phyloP scores from a whole-genome alignment of 2,113 vertebrate genomes.

The Pan troglodytes region DNA sequence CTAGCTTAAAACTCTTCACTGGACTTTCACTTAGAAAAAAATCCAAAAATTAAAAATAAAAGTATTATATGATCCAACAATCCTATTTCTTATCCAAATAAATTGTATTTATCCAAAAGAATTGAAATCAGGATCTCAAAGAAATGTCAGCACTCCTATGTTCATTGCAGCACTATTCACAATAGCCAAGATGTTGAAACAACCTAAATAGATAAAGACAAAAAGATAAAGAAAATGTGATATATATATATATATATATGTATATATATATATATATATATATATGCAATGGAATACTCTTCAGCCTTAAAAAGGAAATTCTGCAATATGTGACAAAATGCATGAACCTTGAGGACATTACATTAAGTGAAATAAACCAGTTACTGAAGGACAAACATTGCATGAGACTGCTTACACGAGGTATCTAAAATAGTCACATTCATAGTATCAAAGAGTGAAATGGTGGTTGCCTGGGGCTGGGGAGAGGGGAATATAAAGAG shows the following conservation, averaged over 20 bases:
- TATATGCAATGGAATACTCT: too few relatives aligned
- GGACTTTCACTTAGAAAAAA: slow-evolving; percentile 15
- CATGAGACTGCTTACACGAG: background rate
- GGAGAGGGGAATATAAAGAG: background rate
- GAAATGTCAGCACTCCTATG: too few relatives aligned
- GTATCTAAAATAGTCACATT: background rate
- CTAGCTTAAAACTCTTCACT: background rate
- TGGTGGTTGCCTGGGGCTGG: background rate
- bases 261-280: too few relatives aligned
- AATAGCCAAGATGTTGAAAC: too few relatives aligned
- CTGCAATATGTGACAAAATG: background rate
- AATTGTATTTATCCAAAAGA: background rate
- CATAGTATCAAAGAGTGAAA: background rate
- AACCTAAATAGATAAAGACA: too few relatives aligned
- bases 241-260: too few relatives aligned
- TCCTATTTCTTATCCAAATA: background rate
- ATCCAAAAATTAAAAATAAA: background rate
- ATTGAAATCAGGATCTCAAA: background rate
- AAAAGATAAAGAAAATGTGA: too few relatives aligned
- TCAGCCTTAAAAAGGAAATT: background rate
- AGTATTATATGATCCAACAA: background rate
- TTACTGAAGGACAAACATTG: background rate
- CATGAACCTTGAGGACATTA: background rate
- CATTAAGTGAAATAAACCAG: background rate
- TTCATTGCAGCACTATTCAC: too few relatives aligned